Base-by-base conservation (phyloP, 2,113 vertebrate genomes). In the Tragelaphus buxtoni region DNA sequence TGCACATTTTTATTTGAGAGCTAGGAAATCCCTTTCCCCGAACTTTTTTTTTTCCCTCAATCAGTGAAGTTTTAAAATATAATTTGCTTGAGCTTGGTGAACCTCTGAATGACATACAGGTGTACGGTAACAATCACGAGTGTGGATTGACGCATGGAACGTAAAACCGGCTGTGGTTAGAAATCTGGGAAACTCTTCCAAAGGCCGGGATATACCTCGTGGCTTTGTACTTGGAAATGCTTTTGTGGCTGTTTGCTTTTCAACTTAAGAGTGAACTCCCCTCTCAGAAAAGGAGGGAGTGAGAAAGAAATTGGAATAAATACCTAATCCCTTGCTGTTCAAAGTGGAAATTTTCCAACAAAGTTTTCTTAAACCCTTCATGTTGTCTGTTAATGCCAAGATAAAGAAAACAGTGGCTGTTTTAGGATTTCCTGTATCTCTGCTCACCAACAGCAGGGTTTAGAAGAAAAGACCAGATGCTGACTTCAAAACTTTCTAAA, bases 1-100 rank as follows among this genome's bases (percentile, higher is more conserved):
- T 99, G 98, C 98, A 99, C 98, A 98, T 98, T 98, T 99, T 98
- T 99, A 98, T 99, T 98, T 98, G 98, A 98, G 98, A 98, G 98
- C 98, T 98, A 99, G 98, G 98, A 99, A 99, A 99, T 99, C 98
- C 98, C 98, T 99, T 98, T 95, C 97, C 96, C 96, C 98, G 96
- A 98, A 98, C 98, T 98, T 98, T 98, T 98, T 96, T 95, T 63
- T 32, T 16, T 58, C 81, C 93, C 97, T 97, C 98, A 89, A 98
- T 98, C 98, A 98, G 96, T 97, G 82, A 69, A 96, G 93, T 97
- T 98, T 98, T 98, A 98, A 98, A 98, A 98, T 98, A 98, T 95
- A 98, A 98, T 98, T 98, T 98, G 81, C 97, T 97, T 96, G 98
- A 98, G 96, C 98, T 98, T 98, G 98, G 97, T 98, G 97, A 98